Percentiles rank a stretch among this genome's conserved stretches.
Conservation (phyloP, 2,888 invertebrate genomes). For the Smittia aterrima region DNA sequence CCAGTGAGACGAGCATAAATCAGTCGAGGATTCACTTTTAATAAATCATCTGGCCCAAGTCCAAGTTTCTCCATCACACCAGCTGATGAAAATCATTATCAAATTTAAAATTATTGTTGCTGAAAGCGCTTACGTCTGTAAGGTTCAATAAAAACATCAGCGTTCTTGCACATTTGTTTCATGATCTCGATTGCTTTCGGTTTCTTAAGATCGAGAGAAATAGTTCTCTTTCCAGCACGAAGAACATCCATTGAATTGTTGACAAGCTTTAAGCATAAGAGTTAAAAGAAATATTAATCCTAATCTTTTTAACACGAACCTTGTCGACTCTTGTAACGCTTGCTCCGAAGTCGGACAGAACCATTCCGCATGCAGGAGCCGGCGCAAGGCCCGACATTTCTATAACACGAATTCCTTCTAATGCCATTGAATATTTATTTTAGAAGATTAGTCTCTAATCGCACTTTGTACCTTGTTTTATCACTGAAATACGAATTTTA, state of each 20-base stretch:
- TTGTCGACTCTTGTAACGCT: conserved; percentile 84
- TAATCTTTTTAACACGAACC: no score
- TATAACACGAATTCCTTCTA: conserved; percentile 81
- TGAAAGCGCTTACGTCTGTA: conserved; percentile 60
- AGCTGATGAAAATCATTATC: no score
- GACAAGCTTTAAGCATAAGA: not conserved
- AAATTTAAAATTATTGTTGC: not conserved
- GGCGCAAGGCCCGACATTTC: conserved; percentile 96
- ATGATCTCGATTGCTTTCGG: conserved; percentile 67
- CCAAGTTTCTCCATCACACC: conserved; percentile 94
- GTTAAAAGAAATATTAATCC: no score
- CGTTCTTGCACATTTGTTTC: conserved; percentile 63
- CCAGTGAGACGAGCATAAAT: conserved; percentile 90
- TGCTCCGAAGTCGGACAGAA: conserved; percentile 95
- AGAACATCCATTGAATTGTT: conserved; percentile 60
- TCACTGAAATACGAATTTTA: not conserved
- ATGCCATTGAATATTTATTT: no score
- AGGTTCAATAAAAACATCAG: conserved; percentile 92
- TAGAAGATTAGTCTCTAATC: no score
- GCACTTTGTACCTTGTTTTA: no score
- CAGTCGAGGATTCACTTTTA: conserved; percentile 69
- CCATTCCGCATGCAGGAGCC: conserved; percentile 92
- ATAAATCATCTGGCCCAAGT: conserved; percentile 74
- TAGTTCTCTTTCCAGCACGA: conserved; percentile 77
- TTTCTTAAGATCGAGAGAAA: conserved; percentile 79